Percentiles rank a stretch among this genome's conserved stretches.
phyloP scores from a whole-genome alignment of 23 tunicate genomes.

The Trididemnum miniatum region DNA sequence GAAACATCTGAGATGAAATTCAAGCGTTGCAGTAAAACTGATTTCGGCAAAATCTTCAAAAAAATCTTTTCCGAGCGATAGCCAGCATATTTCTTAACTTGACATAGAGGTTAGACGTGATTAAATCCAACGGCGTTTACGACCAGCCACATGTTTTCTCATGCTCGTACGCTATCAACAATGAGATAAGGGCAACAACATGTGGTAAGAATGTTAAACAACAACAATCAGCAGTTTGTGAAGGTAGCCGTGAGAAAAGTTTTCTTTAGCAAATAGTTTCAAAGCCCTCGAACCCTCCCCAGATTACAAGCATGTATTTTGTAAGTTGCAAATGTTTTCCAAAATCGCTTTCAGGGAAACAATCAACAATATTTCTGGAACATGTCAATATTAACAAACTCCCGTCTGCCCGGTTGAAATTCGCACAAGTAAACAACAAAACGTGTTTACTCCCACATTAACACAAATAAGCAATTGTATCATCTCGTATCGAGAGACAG shows the following conservation, averaged over 20 bases:
- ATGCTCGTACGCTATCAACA: neutral
- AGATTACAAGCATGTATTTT: neutral
- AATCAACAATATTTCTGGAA: slow-evolving; percentile 3
- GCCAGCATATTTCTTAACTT: no score
- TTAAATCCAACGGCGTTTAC: no score
- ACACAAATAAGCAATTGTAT: no score
- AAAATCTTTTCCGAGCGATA: no score
- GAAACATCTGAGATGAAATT: no score
- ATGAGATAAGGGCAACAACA: neutral
- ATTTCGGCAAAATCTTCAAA: no score
- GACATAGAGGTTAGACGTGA: no score
- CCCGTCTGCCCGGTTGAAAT: neutral
- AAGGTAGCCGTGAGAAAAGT: neutral
- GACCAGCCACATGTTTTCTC: neutral
- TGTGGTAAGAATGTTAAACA: neutral
- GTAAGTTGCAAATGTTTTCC: neutral
- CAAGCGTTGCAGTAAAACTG: no score
- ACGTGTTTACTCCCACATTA: no score
- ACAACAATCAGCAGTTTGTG: neutral
- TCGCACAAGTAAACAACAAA: neutral
- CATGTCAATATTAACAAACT: neutral
- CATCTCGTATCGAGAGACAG: no score
- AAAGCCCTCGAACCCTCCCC: neutral
- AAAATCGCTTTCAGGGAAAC: neutral
- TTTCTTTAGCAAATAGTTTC: neutral